These are phyloP conservation scores for Craseonycteris thonglongyai DNA, from an alignment of 2,113 vertebrate species.

Conservation along the genomic window DNA sequence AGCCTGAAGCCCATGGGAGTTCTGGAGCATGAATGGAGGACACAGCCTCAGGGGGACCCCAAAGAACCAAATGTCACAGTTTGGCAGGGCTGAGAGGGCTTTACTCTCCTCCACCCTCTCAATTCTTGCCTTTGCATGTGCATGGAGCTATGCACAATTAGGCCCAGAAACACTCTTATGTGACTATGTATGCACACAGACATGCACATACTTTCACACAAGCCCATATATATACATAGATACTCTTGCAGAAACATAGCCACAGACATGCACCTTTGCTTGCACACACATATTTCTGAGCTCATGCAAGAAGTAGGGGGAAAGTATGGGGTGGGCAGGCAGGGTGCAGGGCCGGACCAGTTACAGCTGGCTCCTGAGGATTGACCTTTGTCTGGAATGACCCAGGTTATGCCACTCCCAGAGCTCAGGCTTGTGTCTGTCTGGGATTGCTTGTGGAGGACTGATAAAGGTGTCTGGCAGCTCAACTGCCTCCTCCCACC, in stretches of 20 bases:
- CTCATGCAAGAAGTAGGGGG: background rate
- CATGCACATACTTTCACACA: background rate
- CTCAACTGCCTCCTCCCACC: background rate
- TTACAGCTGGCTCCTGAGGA: background rate
- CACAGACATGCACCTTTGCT: accelerated
- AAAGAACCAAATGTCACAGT: background rate
- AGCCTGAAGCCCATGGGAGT: background rate
- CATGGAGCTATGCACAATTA: background rate
- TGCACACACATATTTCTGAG: background rate
- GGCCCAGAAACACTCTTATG: background rate
- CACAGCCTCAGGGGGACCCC: background rate
- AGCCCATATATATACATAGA: no score
- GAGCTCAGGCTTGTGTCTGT: background rate
- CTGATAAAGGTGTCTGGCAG: conserved; percentile 12
- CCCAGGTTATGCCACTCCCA: background rate
- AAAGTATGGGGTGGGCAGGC: background rate
- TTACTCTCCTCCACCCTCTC: background rate
- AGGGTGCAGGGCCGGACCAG: background rate
- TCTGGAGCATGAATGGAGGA: background rate
- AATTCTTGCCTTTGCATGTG: background rate
- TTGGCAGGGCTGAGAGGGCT: background rate
- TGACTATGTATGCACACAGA: background rate
- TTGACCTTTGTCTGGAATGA: conserved; percentile 44
- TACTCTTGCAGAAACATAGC: background rate
- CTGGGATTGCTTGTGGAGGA: background rate